phyloP scores from a whole-genome alignment of 2,888 invertebrate genomes.

The Himalopsyche japonica region DNA sequence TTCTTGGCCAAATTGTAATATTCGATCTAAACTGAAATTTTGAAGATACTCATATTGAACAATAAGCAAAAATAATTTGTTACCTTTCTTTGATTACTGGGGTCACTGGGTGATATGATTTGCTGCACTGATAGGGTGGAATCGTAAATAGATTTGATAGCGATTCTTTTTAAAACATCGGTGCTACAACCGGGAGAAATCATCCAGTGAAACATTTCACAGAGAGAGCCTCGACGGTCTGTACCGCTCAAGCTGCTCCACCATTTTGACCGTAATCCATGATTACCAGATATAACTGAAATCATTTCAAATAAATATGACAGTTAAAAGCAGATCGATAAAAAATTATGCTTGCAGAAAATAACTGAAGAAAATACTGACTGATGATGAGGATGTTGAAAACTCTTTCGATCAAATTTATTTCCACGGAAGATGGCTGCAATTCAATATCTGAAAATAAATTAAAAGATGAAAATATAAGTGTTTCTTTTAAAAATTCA shows the following conservation, averaged over 20 bases:
- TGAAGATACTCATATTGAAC: too few relatives aligned
- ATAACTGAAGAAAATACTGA: conserved; percentile 35
- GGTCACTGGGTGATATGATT: conserved; percentile 49
- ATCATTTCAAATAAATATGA: neutral
- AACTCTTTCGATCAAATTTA: conserved; percentile 55
- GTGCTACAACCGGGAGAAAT: conserved; percentile 44
- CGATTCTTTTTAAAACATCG: conserved; percentile 47
- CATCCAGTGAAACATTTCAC: conserved; percentile 54
- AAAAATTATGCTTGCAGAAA: neutral
- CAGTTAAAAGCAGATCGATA: neutral
- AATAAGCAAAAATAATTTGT: too few relatives aligned
- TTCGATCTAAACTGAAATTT: too few relatives aligned
- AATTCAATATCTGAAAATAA: conserved; percentile 44
- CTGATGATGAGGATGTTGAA: conserved; percentile 58
- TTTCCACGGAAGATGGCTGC: conserved; percentile 45
- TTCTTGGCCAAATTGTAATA: too few relatives aligned
- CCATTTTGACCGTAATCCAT: conserved; percentile 46
- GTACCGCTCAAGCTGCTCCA: conserved; percentile 45
- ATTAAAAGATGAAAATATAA: neutral
- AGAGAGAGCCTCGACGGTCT: conserved; percentile 49
- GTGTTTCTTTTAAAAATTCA: neutral
- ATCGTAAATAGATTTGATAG: conserved; percentile 51
- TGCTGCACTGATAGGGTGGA: conserved; percentile 48
- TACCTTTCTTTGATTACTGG: conserved; percentile 50
- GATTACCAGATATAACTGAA: conserved; percentile 45